Evolutionary conservation across 2,888 invertebrate species (phyloP).

Genomic region (Agrochola macilenta): DNA sequence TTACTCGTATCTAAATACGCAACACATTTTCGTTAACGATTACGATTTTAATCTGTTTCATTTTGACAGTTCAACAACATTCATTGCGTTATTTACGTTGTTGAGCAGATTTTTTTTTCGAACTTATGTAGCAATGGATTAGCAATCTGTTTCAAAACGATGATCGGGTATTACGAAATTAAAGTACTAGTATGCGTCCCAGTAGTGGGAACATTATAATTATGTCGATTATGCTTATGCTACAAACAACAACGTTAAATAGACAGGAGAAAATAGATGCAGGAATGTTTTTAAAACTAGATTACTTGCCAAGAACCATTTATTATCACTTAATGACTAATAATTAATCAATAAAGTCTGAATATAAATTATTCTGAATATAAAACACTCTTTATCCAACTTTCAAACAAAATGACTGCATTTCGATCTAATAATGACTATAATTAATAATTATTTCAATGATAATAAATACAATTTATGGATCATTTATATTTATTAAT

Average conservation of each 20-base stretch:
- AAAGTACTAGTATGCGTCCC: no score
- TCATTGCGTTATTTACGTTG: no score
- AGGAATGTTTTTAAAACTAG: neutral
- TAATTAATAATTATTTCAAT: constrained; percentile 21
- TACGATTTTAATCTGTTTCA: no score
- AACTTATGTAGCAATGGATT: no score
- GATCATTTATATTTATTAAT: constrained; percentile 50
- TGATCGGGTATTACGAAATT: no score
- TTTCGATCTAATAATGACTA: neutral
- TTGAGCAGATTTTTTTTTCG: no score
- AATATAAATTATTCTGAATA: no score
- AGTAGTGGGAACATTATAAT: no score
- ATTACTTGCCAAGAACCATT: neutral
- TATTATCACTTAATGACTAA: neutral
- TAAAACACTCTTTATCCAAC: constrained; percentile 10
- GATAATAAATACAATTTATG: constrained; percentile 28
- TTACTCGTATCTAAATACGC: no score
- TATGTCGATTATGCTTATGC: neutral
- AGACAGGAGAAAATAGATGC: neutral
- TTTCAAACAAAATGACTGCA: constrained; percentile 25
- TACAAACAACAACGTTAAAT: constrained; percentile 1
- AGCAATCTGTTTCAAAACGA: no score
- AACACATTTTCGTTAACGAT: no score
- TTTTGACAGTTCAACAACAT: no score
- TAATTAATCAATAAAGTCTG: constrained; percentile 14